phyloP scores from a whole-genome alignment of 2,113 vertebrate species.

The Nycticebus coucang region DNA sequence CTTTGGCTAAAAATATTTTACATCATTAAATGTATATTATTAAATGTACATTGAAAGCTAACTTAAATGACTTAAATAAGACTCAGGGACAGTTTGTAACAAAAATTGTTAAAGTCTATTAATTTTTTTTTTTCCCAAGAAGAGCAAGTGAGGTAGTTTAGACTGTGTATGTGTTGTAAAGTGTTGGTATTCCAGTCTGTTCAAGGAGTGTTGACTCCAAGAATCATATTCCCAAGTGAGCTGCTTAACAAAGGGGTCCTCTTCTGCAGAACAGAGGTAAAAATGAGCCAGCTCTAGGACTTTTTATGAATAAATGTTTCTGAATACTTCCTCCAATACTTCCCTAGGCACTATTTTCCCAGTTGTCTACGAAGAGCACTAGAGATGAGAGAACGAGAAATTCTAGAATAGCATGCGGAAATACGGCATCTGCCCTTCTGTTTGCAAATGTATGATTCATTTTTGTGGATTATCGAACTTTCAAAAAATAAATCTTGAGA shows the following conservation, averaged over 20 bases:
- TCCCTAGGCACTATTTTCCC: constrained; percentile 2
- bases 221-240: not conserved
- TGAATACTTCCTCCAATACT: constrained; percentile 45
- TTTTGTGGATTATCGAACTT: not conserved
- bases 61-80: constrained; percentile 49
- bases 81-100: constrained; percentile 48
- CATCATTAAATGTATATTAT: constrained; percentile 52
- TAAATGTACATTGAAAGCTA: constrained; percentile 59
- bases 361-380: not conserved
- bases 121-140: constrained; percentile 58
- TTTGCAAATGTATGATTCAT: not conserved
- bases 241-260: constrained; percentile 55
- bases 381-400: not conserved
- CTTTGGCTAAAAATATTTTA: constrained; percentile 65
- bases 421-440: not conserved
- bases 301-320: not conserved
- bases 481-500: constrained; percentile 7
- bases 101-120: constrained; percentile 68
- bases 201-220: constrained; percentile 33
- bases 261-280: constrained; percentile 36
- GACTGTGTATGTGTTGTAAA: constrained; percentile 46
- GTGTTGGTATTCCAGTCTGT: constrained; percentile 71
- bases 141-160: constrained; percentile 86
- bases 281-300: constrained; percentile 38
- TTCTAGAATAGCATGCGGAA: not conserved